A percentile compares a stretch with the other conserved stretches of the same genome.
Conservation (phyloP, 2,113 vertebrate genomes). For the Empidonax traillii region DNA sequence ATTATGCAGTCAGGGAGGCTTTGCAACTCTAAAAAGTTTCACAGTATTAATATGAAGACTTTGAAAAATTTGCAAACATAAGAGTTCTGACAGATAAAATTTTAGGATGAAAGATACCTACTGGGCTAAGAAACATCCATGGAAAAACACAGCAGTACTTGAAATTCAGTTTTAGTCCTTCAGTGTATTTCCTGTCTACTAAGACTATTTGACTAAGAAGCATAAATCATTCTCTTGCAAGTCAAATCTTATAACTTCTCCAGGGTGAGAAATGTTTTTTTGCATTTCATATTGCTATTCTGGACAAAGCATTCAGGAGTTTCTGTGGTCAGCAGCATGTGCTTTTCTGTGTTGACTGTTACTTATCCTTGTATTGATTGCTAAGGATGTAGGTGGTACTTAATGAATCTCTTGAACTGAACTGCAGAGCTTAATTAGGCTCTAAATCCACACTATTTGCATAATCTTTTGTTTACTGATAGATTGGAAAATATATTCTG, state of each 20-base stretch:
- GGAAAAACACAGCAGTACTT: conserved; percentile 44
- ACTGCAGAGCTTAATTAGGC: conserved; percentile 52
- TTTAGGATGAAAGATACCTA: conserved; percentile 53
- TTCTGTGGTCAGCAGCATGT: neutral
- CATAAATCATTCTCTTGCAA: conserved; percentile 51
- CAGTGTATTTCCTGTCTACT: neutral
- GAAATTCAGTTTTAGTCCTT: conserved; percentile 42
- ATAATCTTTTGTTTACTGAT: conserved; percentile 64
- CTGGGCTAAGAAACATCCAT: conserved; percentile 25
- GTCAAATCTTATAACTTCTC: neutral
- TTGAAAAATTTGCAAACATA: conserved; percentile 52
- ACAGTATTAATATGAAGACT: conserved; percentile 37
- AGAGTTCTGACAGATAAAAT: conserved; percentile 23
- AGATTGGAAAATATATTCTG: conserved; percentile 59
- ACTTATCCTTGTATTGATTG: neutral
- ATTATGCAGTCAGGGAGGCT: conserved; percentile 32
- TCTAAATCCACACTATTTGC: conserved; percentile 64
- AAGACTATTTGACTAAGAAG: conserved; percentile 32
- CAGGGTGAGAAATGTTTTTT: conserved; percentile 8
- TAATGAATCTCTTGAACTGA: conserved; percentile 48
- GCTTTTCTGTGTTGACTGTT: neutral
- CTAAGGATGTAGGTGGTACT: conserved; percentile 18
- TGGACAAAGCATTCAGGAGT: neutral
- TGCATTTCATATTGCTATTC: neutral
- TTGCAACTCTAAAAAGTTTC: conserved; percentile 32